A percentile compares a stretch with the other conserved stretches of the same genome.
Conservation (phyloP, 2,113 vertebrate species). For the Pogonocichla stellata region DNA sequence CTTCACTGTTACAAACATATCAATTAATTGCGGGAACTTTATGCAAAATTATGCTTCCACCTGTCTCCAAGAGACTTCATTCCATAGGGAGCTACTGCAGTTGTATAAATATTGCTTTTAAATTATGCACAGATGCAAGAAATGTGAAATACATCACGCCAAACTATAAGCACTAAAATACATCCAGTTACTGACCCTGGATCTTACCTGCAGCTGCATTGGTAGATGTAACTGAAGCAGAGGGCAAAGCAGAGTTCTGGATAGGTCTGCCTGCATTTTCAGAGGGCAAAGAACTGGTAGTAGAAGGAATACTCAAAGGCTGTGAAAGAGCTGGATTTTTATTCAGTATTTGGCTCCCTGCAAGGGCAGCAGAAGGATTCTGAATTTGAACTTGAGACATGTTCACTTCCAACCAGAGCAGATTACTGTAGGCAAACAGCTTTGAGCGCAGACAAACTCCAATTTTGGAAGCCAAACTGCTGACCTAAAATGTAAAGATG, state of each 20-base stretch:
- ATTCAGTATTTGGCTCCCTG: conserved; percentile 81
- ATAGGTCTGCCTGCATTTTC: conserved; percentile 94
- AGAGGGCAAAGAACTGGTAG: conserved; percentile 85
- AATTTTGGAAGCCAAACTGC: conserved; percentile 70
- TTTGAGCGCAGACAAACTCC: conserved; percentile 75
- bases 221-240: conserved; percentile 89
- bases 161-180: background rate
- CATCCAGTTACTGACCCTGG: background rate
- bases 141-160: background rate
- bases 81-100: background rate
- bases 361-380: conserved; percentile 76
- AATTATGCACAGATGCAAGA: background rate
- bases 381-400: conserved; percentile 97
- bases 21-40: background rate
- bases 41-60: background rate
- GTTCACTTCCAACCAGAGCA: conserved; percentile 75
- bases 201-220: conserved; percentile 86
- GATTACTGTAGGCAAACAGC: conserved; percentile 73
- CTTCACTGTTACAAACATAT: background rate
- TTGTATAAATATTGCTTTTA: background rate
- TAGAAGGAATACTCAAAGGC: conserved; percentile 89
- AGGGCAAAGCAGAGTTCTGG: conserved; percentile 91
- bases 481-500: conserved; percentile 71
- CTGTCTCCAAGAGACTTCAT: background rate
- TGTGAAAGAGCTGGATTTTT: conserved; percentile 81